Evolutionary conservation across 2,888 invertebrate species (phyloP), one percentile per base, ranked within the genome.

Genomic region (Lomographa bimaculata): DNA sequence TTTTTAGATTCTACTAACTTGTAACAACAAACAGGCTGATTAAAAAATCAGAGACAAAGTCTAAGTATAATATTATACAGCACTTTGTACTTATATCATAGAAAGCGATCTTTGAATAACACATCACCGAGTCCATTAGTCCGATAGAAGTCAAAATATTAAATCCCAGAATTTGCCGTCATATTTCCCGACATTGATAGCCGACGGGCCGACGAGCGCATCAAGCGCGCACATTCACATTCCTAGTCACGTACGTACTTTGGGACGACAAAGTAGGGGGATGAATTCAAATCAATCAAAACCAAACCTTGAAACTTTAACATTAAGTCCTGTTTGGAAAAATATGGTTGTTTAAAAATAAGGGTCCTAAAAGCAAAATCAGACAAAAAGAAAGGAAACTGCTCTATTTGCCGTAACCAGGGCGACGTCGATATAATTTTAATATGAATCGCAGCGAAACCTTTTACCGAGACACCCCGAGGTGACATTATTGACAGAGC

Each of bases 171-270:
- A 11, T 7, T 10, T 14, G 19, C 3, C 11, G 9, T 24, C 14
- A 23, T 32, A 33, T 24, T n/a, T 16, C 16, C 6, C 16, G 32
- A 16, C 23, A 25, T 30, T 20, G 26, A 32, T 21, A n/a, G 27
- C 37, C 32, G 39, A 25, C 46, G 37, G 46, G 35, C 34, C 47
- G 46, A 46, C 44, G 47, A 48, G 41, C 40, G 44, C 46, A 42
- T 57, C 40, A 24, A 29, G 18, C 23, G 32, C 16, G 4, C 25
- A 10, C 14, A 49, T 52, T 58, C 43, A 37, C 46, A 46, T 46
- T 57, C 51, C 56, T 45, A 36, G 45, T 66, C 64, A 60, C 64
- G 66, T 64, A 44, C 50, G 45, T 51, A 53, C 60, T 53, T 52
- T 48, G 35, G 35, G 49, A 46, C 37, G 46, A 41, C 40, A 39